Evolutionary conservation across 1,140 invertebrate species (phyloP).

Genomic region (Polypedilum pembai): DNA sequence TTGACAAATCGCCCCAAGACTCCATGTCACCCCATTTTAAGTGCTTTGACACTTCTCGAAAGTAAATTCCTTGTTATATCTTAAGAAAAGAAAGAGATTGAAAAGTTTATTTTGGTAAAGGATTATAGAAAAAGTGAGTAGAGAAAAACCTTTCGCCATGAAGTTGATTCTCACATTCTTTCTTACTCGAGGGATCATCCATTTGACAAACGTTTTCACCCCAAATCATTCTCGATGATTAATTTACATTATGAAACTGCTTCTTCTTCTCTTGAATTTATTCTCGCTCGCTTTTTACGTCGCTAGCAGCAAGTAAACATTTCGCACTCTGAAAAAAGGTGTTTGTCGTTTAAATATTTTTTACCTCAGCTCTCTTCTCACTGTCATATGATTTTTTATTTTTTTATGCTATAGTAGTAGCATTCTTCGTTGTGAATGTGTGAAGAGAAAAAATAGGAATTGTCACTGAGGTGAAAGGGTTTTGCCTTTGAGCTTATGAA

Average conservation of each 20-base stretch:
- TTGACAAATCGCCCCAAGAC: too few species aligned
- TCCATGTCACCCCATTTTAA: background rate
- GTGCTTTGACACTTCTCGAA: background rate
- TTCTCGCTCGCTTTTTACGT: background rate
- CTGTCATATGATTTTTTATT: background rate
- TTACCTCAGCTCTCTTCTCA: background rate
- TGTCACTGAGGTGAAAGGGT: slow-evolving; percentile 8
- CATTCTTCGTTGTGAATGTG: background rate
- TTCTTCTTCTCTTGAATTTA: background rate
- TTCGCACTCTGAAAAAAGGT: slow-evolving; percentile 6
- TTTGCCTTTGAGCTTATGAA: slow-evolving; percentile 2
- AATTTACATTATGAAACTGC: slow-evolving; percentile 1
- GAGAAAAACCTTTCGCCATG: too few species aligned
- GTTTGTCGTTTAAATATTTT: background rate
- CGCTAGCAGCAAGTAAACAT: slow-evolving; percentile 8
- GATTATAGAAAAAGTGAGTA: background rate
- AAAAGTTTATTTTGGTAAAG: slow-evolving; percentile 7
- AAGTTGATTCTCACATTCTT: background rate
- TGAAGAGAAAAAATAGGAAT: background rate
- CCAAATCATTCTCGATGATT: slow-evolving; percentile 17
- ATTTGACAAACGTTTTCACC: slow-evolving; percentile 10
- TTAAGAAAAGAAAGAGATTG: background rate
- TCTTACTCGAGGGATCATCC: slow-evolving; percentile 1
- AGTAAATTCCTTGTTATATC: background rate
- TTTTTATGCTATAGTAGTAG: background rate